A percentile compares a stretch with the other conserved stretches of the same genome.
phyloP scores from a whole-genome alignment of 2,113 vertebrate genomes.

The Theristicus caerulescens region DNA sequence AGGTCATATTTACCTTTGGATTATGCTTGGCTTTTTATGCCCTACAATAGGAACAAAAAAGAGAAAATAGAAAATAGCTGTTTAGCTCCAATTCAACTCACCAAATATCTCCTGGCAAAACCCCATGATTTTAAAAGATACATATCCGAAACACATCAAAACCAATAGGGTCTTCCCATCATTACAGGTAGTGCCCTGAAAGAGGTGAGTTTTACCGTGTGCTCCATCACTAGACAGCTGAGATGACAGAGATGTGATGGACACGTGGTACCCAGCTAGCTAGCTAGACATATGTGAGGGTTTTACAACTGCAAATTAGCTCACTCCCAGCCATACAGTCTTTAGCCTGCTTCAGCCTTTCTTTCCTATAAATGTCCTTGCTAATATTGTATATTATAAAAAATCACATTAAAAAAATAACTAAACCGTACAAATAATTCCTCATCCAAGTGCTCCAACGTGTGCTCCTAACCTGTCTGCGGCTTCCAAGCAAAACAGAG shows the following conservation, averaged over 20 bases:
- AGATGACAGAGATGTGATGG: not conserved
- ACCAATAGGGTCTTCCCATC: not conserved
- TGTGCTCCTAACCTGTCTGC: constrained; percentile 40
- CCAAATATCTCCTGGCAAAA: not conserved
- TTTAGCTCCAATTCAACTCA: not conserved
- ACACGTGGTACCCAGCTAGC: not conserved
- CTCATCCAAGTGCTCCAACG: constrained; percentile 7
- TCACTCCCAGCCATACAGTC: not conserved
- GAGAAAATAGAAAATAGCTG: not conserved
- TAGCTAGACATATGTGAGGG: not conserved
- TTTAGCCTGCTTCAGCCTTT: not conserved
- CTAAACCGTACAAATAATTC: constrained; percentile 59
- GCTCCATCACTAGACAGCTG: not conserved
- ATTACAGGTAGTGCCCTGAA: not conserved
- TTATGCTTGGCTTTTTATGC: constrained; percentile 30
- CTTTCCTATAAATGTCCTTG: constrained; percentile 38
- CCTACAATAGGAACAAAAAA: not conserved
- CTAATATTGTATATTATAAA: constrained; percentile 38
- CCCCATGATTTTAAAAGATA: not conserved
- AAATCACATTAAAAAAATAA: constrained; percentile 19
- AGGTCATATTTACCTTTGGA: not conserved
- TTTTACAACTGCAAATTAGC: not conserved
- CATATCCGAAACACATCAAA: not conserved
- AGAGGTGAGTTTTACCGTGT: not conserved
- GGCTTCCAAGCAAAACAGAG: constrained; percentile 60